A percentile compares a stretch with the other conserved stretches of the same genome.
Conservation (phyloP, 1,140 invertebrate genomes). For the Neomicropteryx cornuta region DNA sequence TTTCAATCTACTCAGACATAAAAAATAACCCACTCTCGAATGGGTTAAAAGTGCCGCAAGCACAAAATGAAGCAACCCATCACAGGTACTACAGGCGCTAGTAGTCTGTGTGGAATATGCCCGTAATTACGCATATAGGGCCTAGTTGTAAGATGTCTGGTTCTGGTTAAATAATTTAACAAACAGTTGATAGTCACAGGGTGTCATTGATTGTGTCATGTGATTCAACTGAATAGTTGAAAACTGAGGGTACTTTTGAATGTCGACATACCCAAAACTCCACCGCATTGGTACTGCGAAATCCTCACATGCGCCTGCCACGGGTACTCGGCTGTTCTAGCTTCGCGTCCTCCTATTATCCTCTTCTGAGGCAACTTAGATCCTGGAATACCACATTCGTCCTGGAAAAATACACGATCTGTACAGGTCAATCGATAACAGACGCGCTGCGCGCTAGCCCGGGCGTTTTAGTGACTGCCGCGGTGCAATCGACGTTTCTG, state of each 20-base stretch:
- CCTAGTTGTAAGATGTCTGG: too few relatives aligned
- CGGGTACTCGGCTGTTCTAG: conserved; percentile 65
- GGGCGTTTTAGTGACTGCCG: conserved; percentile 22
- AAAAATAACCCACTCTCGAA: too few relatives aligned
- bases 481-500: conserved; percentile 16
- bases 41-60: too few relatives aligned
- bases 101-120: too few relatives aligned
- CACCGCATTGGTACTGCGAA: conserved; percentile 68
- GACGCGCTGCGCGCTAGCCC: conserved; percentile 19
- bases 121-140: too few relatives aligned
- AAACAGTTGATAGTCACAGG: too few relatives aligned
- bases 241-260: neutral
- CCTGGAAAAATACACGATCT: conserved; percentile 18
- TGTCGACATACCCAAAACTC: conserved; percentile 50
- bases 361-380: conserved; percentile 52
- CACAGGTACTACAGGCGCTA: too few relatives aligned
- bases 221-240: neutral
- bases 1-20: too few relatives aligned
- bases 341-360: conserved; percentile 64
- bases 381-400: conserved; percentile 52
- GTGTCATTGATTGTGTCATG: too few relatives aligned
- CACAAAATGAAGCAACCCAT: too few relatives aligned
- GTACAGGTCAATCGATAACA: conserved; percentile 3
- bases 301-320: conserved; percentile 82
- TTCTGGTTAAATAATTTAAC: too few relatives aligned